Percentiles rank a stretch among this genome's conserved stretches.
phyloP scores from a whole-genome alignment of 2,113 vertebrate species.

The Chaenogobius annularis region DNA sequence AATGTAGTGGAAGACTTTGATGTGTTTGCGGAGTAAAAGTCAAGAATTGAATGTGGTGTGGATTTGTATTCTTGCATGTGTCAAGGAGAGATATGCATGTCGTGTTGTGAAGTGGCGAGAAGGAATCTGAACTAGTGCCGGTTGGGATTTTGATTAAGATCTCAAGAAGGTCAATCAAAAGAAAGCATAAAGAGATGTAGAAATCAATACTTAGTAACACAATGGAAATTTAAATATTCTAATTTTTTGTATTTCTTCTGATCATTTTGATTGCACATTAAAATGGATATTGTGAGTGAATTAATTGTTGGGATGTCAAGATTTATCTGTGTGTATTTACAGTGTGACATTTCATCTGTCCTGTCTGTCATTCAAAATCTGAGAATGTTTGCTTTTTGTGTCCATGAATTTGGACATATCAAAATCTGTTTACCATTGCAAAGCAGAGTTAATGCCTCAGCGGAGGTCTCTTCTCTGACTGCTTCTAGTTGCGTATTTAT shows the following conservation, averaged over 20 bases:
- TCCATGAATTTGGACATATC: not conserved
- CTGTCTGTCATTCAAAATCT: not conserved
- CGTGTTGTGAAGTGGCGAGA: not conserved
- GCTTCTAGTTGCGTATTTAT: not conserved
- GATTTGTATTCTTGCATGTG: slow-evolving; percentile 19
- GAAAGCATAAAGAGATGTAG: not conserved
- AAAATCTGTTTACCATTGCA: not conserved
- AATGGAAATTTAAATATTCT: too few species aligned
- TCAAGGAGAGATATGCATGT: not conserved
- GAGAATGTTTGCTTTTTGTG: not conserved
- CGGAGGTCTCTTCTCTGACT: not conserved
- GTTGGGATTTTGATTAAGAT: not conserved
- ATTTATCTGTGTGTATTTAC: not conserved
- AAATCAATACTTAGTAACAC: too few species aligned
- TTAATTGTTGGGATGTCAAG: too few species aligned
- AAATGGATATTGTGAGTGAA: too few species aligned
- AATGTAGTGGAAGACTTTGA: slow-evolving; percentile 53
- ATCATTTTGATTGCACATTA: too few species aligned
- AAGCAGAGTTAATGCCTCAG: not conserved
- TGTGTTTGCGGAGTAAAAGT: slow-evolving; percentile 44
- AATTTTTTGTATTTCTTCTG: too few species aligned
- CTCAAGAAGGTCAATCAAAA: not conserved
- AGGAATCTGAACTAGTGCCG: not conserved
- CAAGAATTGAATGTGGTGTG: slow-evolving; percentile 24
- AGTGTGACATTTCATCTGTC: not conserved